phyloP scores from a whole-genome alignment of 2,888 invertebrate species.

The Muscina levida region DNA sequence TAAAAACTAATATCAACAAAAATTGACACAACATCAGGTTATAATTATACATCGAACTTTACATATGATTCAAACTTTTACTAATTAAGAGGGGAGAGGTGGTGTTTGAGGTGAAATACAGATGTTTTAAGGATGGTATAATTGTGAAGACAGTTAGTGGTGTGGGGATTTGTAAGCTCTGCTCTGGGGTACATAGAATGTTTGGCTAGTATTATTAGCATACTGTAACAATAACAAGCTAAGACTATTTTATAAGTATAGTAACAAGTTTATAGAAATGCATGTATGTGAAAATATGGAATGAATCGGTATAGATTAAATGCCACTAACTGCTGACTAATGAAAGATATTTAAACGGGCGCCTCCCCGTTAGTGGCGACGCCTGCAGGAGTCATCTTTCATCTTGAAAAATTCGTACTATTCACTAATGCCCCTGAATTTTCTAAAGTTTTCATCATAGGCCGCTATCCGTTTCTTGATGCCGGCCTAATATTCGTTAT shows the following conservation, averaged over 20 bases:
- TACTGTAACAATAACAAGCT: constrained; percentile 12
- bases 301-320: constrained; percentile 58
- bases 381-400: background rate
- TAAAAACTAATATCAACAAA: constrained; percentile 63
- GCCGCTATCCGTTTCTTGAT: constrained; percentile 8
- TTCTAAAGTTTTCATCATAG: constrained; percentile 13
- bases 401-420: constrained; percentile 22
- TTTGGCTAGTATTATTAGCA: background rate
- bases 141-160: constrained; percentile 30
- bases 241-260: background rate
- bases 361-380: background rate
- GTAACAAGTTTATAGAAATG: constrained; percentile 42
- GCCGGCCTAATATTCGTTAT: constrained; percentile 45
- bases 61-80: constrained; percentile 24
- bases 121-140: background rate
- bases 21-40: constrained; percentile 40
- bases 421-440: constrained; percentile 50
- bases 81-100: constrained; percentile 1
- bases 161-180: constrained; percentile 10
- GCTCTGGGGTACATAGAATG: background rate
- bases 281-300: constrained; percentile 49
- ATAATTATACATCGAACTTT: constrained; percentile 9
- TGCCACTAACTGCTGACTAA: constrained; percentile 45
- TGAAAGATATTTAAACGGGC: constrained; percentile 5
- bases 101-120: background rate